Base-by-base conservation (phyloP, 2,888 invertebrate genomes). In the Pseudoips prasinana region DNA sequence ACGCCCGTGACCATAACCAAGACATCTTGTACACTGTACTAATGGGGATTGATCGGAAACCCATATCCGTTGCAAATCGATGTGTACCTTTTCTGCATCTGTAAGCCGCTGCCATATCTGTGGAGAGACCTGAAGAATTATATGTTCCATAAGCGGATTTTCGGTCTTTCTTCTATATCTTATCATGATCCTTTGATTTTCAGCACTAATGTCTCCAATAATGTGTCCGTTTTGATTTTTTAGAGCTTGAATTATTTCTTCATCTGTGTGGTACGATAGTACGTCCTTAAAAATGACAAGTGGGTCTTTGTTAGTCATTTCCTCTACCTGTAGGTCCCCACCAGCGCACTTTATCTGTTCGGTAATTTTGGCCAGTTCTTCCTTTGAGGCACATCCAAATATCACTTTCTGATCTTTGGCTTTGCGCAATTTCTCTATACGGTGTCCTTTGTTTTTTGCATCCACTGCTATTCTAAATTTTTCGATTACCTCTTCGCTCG, bases 41-140 rank as follows among this genome's bases (percentile, higher is more conserved):
- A 49, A 25, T 0, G 46, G 43, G 1, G 50, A 35, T 10, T 50
- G 44, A 29, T 50, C 50, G 3, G n/a, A 25, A 0, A 39, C 46
- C 2, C 2, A 11, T 0, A 35, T 7, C 1, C 27, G 18, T n/a
- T 44, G 39, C 1, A 46, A 9, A 14, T 39, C 40, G 18, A 18
- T 18, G 18, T 18, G 18, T 6, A 18, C 18, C 6, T 5, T 6
- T 5, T 6, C 18, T 18, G 18, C 18, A 5, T 18, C 18, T 18
- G 6, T 18, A 6, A 18, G 3, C 4, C 18, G 18, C 4, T 6
- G 18, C 18, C 18, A 18, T 3, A 18, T 18, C 4, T 3, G 3
- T 6, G 18, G 18, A 3, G 18, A 6, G 6, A 18, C 18, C 6
- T 3, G 3, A 5, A 18, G 18, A 3, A 18, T 6, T 5, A 18